phyloP scores from a whole-genome alignment of 2,888 invertebrate species.

The Hypomecis punctinalis region DNA sequence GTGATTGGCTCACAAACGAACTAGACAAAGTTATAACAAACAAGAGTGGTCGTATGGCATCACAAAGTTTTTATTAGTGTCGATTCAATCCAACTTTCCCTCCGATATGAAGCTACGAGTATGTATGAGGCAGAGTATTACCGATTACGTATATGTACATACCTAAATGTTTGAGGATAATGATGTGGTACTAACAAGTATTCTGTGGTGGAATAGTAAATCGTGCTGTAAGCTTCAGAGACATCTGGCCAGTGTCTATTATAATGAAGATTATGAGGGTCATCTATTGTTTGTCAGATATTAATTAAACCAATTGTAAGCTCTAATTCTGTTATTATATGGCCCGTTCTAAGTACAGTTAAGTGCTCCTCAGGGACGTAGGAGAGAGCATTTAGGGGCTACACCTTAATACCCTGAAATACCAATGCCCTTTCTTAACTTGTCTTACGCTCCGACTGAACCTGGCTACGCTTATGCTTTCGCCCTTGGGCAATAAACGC shows the following conservation, averaged over 20 bases:
- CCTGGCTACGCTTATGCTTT: too few relatives aligned
- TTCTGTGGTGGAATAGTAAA: background rate
- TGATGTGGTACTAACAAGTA: too few relatives aligned
- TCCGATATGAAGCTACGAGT: slow-evolving; percentile 15
- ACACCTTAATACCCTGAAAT: too few relatives aligned
- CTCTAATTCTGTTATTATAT: too few relatives aligned
- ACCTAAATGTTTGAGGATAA: too few relatives aligned
- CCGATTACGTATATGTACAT: too few relatives aligned
- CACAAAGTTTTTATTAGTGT: slow-evolving; percentile 43
- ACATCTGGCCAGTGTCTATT: slow-evolving; percentile 4
- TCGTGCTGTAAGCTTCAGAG: slow-evolving; percentile 3
- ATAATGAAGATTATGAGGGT: slow-evolving; percentile 8
- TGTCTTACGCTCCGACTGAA: too few relatives aligned
- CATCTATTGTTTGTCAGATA: slow-evolving; percentile 7
- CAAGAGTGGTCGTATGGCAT: slow-evolving; percentile 33
- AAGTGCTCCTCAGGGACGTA: background rate
- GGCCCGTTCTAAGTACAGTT: background rate
- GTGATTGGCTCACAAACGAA: slow-evolving; percentile 16
- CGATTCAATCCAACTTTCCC: slow-evolving; percentile 39
- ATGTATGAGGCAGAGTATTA: too few relatives aligned
- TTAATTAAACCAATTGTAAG: slow-evolving; percentile 10
- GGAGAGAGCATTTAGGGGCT: too few relatives aligned
- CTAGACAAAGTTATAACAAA: slow-evolving; percentile 34
- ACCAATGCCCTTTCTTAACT: too few relatives aligned
- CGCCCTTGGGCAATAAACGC: too few relatives aligned